Base-by-base conservation (phyloP, 2,888 invertebrate genomes). In the Mechanitis messenoides region DNA sequence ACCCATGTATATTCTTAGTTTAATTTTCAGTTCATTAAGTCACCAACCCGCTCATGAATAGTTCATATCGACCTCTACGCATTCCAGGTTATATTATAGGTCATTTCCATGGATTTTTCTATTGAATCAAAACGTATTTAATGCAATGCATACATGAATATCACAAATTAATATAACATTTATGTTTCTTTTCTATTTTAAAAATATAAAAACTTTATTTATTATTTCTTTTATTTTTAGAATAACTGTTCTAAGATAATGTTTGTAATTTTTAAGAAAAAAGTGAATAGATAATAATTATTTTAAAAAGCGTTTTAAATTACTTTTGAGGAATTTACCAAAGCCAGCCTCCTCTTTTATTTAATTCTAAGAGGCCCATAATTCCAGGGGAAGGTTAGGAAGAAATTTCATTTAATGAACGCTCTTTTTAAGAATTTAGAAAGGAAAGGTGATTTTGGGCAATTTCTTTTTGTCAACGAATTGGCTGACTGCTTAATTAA, bases 341-440 rank as follows among this genome's bases (percentile, higher is more conserved):
- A 28, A 2, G 20, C 50, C 31, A 50, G 31, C 50, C 50, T 20
- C 50, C 28, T 50, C 20, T 7, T 50, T 50, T 50, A 50, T 50
- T 50, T 50, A 50, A 50, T 50, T 50, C 31, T 28, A 50, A 50
- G 50, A 50, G 28, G 50, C 50, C 50, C 50, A 50, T 50, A 50
- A 50, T 20, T 50, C 50, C 50, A 7, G 28, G 20, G 35, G 50
- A 47, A 58, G 35, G 33, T 47, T 58, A 33, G 47, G 50, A 42
- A 45, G 31, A 50, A 50, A 50, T 59, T 58, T 33, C 45, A 59
- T 55, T 56, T 64, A 62, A 60, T 67, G 56, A 65, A 65, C 60
- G 59, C 62, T 65, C 64, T 67, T 66, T 67, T 62, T 55, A 55
- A 58, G 63, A 65, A 62, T 59, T 66, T 63, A 54, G 58, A 42